Percentiles rank a stretch among this genome's conserved stretches.
phyloP scores from a whole-genome alignment of 2,888 invertebrate genomes.

The Drosophila borealis region DNA sequence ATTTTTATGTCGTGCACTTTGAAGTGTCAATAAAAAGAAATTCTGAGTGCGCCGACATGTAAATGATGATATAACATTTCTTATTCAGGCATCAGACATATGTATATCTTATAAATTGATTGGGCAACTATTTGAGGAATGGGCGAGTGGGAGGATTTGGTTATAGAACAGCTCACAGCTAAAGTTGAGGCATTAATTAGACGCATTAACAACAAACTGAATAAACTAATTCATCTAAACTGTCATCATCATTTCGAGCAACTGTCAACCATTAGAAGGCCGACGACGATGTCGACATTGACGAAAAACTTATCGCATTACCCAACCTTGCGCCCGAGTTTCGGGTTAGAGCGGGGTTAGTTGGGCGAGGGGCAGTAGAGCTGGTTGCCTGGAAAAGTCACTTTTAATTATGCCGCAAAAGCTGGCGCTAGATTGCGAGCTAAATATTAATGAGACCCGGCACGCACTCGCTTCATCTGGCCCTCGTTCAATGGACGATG shows the following conservation, averaged over 20 bases:
- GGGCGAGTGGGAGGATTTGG: background rate
- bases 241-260: constrained; percentile 80
- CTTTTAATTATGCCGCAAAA: constrained; percentile 71
- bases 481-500: constrained; percentile 5
- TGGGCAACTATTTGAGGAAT: background rate
- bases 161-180: constrained; percentile 1
- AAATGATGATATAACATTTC: constrained; percentile 35
- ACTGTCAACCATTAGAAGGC: constrained; percentile 74
- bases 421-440: constrained; percentile 37
- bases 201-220: constrained; percentile 65
- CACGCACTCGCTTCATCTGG: constrained; percentile 41
- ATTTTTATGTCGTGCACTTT: constrained; percentile 53
- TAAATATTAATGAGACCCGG: constrained; percentile 73
- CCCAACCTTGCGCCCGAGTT: constrained; percentile 39
- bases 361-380: background rate
- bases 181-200: constrained; percentile 70
- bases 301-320: constrained; percentile 77
- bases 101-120: constrained; percentile 10
- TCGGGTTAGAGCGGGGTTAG: constrained; percentile 1
- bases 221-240: constrained; percentile 80
- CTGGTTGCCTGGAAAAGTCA: constrained; percentile 69
- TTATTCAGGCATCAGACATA: constrained; percentile 17
- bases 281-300: constrained; percentile 54
- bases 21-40: constrained; percentile 59
- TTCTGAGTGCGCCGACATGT: constrained; percentile 7